A percentile compares a stretch with the other conserved stretches of the same genome.
Evolutionary conservation across 2,888 invertebrate species (phyloP).

Genomic region (Meiosimyza platycephala): DNA sequence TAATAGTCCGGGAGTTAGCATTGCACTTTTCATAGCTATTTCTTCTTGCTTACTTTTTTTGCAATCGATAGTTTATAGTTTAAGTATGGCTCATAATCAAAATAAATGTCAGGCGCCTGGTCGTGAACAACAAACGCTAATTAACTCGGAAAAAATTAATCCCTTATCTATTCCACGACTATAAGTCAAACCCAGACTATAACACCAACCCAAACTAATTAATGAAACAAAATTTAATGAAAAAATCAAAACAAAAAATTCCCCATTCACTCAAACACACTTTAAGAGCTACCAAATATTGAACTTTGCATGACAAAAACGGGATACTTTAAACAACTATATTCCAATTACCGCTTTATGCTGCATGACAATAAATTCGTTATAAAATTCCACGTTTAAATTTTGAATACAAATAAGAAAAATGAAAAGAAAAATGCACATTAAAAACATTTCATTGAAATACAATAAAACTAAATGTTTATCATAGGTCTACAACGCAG

Average conservation of each 20-base stretch:
- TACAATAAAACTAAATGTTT: conserved; percentile 17
- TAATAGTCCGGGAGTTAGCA: too few species aligned
- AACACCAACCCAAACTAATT: too few species aligned
- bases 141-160: too few species aligned
- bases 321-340: conserved; percentile 41
- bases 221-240: neutral
- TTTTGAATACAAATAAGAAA: conserved; percentile 27
- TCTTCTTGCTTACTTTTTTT: too few species aligned
- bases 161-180: too few species aligned
- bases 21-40: too few species aligned
- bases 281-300: neutral
- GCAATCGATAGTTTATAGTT: too few species aligned
- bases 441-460: conserved; percentile 37
- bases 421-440: conserved; percentile 25
- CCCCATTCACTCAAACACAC: neutral
- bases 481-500: conserved; percentile 14
- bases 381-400: conserved; percentile 50
- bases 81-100: too few species aligned
- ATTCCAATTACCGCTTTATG: conserved; percentile 68
- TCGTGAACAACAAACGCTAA: too few species aligned
- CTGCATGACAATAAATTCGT: conserved; percentile 58
- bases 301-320: neutral
- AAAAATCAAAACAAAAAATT: conserved; percentile 38
- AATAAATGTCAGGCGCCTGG: too few species aligned
- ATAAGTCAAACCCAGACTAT: too few species aligned